These are phyloP conservation scores for Gymnothorax reevesii DNA, from an alignment of 2,797 vertebrate species.

Conservation along the genomic window DNA sequence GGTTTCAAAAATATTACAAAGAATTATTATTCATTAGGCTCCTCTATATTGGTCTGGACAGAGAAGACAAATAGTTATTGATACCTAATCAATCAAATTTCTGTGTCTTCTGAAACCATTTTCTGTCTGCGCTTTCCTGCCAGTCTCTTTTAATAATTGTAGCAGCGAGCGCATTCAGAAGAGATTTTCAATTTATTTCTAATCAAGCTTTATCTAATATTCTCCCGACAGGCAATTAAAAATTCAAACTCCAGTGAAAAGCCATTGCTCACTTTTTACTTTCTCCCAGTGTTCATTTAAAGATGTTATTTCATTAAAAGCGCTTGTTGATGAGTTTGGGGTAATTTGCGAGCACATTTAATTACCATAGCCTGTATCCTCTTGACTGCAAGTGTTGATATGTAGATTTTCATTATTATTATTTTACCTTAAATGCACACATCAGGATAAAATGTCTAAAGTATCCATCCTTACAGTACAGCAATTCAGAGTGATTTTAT, in stretches of 20 bases:
- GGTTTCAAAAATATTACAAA: slow-evolving; percentile 10
- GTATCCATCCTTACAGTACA: background rate
- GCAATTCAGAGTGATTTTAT: background rate
- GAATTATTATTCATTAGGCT: slow-evolving; percentile 34
- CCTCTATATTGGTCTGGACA: slow-evolving; percentile 31
- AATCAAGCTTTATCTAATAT: slow-evolving; percentile 84
- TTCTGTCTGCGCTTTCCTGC: slow-evolving; percentile 53
- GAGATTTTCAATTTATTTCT: slow-evolving; percentile 84
- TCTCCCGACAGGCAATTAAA: slow-evolving; percentile 82
- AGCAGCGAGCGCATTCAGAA: slow-evolving; percentile 73
- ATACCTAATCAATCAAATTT: slow-evolving; percentile 53
- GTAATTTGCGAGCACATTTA: slow-evolving; percentile 73
- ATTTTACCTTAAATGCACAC: slow-evolving; percentile 16
- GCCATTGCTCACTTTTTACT: slow-evolving; percentile 80
- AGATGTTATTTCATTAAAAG: slow-evolving; percentile 83
- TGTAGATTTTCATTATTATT: slow-evolving; percentile 33
- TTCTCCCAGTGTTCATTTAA: slow-evolving; percentile 74
- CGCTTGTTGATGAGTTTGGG: slow-evolving; percentile 77
- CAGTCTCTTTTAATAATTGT: slow-evolving; percentile 70
- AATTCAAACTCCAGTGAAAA: slow-evolving; percentile 77
- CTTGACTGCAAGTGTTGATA: slow-evolving; percentile 25
- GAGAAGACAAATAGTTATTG: slow-evolving; percentile 38
- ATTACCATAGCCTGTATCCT: slow-evolving; percentile 66
- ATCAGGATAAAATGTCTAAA: slow-evolving; percentile 30
- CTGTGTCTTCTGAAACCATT: slow-evolving; percentile 39